Conservation (phyloP, 2,113 vertebrate species). For the Regulus satrapa region DNA sequence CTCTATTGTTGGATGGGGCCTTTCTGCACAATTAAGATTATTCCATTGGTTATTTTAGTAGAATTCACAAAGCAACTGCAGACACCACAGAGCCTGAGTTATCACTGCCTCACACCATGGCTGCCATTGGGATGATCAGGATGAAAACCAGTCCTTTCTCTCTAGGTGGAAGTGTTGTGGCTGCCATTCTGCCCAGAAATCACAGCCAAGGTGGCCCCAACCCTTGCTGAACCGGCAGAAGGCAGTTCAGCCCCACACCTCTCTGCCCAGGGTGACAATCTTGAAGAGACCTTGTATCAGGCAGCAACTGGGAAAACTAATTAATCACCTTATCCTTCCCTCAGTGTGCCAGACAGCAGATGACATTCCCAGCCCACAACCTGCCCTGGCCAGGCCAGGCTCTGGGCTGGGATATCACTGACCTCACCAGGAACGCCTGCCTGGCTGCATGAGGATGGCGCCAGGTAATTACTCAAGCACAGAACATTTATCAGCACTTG, state of each 20-base stretch:
- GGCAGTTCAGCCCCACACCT: not conserved
- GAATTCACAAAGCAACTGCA: not conserved
- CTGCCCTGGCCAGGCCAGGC: not conserved
- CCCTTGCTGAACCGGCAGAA: not conserved
- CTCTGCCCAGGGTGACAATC: not conserved
- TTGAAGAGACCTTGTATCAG: not conserved
- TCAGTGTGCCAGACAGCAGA: not conserved
- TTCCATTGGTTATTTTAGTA: not conserved
- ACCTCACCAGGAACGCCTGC: constrained; percentile 42
- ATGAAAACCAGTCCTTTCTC: not conserved
- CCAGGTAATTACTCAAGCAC: constrained; percentile 58
- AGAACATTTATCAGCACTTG: constrained; percentile 40
- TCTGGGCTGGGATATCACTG: not conserved
- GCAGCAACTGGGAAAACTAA: not conserved
- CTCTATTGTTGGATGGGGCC: not conserved
- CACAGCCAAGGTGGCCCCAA: not conserved
- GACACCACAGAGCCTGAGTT: not conserved
- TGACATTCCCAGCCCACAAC: not conserved
- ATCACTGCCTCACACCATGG: accelerated
- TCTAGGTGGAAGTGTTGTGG: not conserved
- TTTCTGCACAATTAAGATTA: not conserved
- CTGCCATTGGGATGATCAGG: not conserved
- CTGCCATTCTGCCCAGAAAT: not conserved
- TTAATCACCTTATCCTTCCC: not conserved
- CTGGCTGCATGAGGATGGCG: not conserved